A percentile compares a stretch with the other conserved stretches of the same genome.
Conservation (phyloP, 2,113 vertebrate species). For the Periophthalmus modestus region DNA sequence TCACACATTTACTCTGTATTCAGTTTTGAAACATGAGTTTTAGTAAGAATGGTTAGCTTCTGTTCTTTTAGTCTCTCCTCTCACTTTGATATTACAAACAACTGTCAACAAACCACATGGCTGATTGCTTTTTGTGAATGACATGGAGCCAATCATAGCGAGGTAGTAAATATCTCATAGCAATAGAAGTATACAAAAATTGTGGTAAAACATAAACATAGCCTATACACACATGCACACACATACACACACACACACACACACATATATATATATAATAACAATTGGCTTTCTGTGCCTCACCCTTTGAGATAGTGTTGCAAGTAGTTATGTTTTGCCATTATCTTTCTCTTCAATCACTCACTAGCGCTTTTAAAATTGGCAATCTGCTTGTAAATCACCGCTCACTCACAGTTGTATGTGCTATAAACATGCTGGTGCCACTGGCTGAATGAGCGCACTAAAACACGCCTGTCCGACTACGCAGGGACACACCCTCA, state of each 20-base stretch:
- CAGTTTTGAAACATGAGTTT: too few species aligned
- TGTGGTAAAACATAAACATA: background rate
- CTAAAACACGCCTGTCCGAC: conserved; percentile 7
- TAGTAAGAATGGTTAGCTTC: too few species aligned
- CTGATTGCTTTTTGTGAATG: too few species aligned
- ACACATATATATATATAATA: background rate
- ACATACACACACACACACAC: too few species aligned
- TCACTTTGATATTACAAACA: too few species aligned
- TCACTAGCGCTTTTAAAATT: background rate
- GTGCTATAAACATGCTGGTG: background rate
- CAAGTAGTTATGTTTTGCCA: background rate
- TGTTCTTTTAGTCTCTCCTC: too few species aligned
- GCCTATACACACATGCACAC: too few species aligned
- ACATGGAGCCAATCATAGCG: too few species aligned
- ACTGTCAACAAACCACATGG: too few species aligned
- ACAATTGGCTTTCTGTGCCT: background rate
- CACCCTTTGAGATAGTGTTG: background rate
- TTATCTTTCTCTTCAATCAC: background rate
- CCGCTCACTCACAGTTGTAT: background rate
- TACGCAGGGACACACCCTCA: conserved; percentile 10
- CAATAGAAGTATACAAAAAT: too few species aligned
- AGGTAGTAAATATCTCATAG: too few species aligned
- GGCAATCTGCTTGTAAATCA: background rate
- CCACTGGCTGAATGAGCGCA: background rate
- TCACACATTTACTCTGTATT: too few species aligned